Evolutionary conservation across 2,888 invertebrate species (phyloP), one percentile per base, ranked within the genome.

Genomic region (Crematogaster levior): DNA sequence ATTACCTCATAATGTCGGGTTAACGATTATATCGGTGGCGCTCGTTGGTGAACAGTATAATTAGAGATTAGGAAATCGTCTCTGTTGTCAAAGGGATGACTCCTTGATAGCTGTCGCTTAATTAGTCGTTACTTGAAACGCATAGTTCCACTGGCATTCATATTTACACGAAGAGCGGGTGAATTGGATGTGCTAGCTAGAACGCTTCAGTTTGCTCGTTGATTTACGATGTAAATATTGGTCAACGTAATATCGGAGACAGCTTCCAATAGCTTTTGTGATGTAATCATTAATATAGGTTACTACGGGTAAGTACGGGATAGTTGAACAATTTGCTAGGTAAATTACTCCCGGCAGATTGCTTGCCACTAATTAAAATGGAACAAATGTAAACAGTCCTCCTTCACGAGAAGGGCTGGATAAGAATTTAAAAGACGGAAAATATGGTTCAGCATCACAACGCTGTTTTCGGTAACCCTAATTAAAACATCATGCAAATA

Each of bases 151-250:
- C 43, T 15, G 46, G 63, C 7, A 24, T 48, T 24, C 27, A 24
- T 48, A 37, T 24, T 65, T 77, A 56, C 43, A 56, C 43, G 68
- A 18, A 24, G 56, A 56, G 18, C 56, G 51, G 56, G 24, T 63
- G 68, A 56, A 40, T 77, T 34, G 75, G 56, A 56, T 66, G 56
- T 43, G 21, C 21, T 34, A 65, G 34, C 12, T 34, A 15, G 68
- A 56, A 68, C 56, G 77, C 18, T 79, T n/a, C 18, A 18, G 56
- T 56, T 56, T 46, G 34, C 74, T 48, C 74, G 74, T 61, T 79
- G 77, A 79, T 79, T 68, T 79, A 68, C 43, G 68, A 68, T 68
- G 68, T 79, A 79, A 79, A 79, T 79, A 79, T 79, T 79, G 68
- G 56, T 68, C 68, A 53, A 56, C 24, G 68, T 79, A 68, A 56